phyloP scores from a whole-genome alignment of 1,140 invertebrate genomes.

The Anadara kagoshimensis region DNA sequence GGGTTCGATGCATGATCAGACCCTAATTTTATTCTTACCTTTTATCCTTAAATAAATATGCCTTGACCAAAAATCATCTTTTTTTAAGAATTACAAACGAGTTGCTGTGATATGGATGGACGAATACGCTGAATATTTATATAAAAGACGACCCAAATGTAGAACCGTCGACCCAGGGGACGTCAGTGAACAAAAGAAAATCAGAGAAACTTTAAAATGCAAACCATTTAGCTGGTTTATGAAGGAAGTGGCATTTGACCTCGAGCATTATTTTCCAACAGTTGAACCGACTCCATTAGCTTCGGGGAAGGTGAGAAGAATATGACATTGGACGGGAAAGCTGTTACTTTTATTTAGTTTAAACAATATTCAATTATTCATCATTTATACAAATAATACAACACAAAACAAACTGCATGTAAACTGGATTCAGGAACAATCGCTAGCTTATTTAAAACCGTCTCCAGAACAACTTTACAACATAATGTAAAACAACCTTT shows the following conservation, averaged over 20 bases:
- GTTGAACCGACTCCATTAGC: conserved; percentile 92
- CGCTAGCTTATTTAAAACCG: no score
- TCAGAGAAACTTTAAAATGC: conserved; percentile 87
- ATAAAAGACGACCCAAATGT: conserved; percentile 86
- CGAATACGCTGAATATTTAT: conserved; percentile 93
- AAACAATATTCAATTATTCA: no score
- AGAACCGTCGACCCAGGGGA: conserved; percentile 82
- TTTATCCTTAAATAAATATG: no score
- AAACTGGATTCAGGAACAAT: no score
- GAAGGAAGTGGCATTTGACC: conserved; percentile 93
- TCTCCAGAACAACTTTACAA: no score
- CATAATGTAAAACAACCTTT: no score
- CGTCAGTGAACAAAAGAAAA: conserved; percentile 84
- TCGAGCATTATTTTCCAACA: conserved; percentile 92
- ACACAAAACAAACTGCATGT: no score
- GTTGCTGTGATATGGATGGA: conserved; percentile 83
- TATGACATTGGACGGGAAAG: no score
- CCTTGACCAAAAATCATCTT: not conserved
- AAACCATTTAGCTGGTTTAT: conserved; percentile 98
- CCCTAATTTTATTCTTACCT: no score
- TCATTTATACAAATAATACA: no score
- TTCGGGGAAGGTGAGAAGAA: conserved; percentile 81
- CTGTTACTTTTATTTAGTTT: no score
- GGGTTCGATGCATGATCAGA: no score
- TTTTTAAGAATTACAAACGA: conserved; percentile 77